Percentiles rank a stretch among this genome's conserved stretches.
Conservation (phyloP, 2,797 vertebrate genomes). For the Rhynchotus rufescens region DNA sequence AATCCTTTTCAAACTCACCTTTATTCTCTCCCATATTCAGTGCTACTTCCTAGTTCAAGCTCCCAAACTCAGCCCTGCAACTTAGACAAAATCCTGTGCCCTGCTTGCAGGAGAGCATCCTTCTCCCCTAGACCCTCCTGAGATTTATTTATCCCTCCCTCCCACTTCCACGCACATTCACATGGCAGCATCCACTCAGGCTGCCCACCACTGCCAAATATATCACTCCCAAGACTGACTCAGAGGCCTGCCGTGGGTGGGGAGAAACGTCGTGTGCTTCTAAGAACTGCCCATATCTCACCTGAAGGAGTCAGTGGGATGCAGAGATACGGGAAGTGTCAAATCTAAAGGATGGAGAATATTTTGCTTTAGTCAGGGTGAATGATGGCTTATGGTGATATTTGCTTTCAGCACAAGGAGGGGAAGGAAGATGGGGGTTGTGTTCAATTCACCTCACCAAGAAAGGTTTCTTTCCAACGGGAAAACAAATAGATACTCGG, state of each 20-base stretch:
- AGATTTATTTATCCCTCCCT: not conserved
- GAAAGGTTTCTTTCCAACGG: not conserved
- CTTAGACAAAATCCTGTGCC: not conserved
- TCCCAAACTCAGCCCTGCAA: accelerated
- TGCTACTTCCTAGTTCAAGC: not conserved
- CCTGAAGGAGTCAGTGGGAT: not conserved
- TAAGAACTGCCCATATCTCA: not conserved
- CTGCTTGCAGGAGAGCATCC: not conserved
- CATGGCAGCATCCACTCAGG: not conserved
- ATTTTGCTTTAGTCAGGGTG: not conserved
- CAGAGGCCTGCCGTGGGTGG: not conserved
- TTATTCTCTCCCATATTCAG: not conserved
- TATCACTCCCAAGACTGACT: not conserved
- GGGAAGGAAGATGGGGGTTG: not conserved
- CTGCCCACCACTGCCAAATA: not conserved
- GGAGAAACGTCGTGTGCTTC: not conserved
- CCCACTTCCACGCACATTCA: not conserved
- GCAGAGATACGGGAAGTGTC: not conserved
- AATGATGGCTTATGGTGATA: not conserved
- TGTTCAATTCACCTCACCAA: not conserved
- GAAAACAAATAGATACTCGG: not conserved
- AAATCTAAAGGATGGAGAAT: not conserved
- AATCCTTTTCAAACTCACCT: not conserved
- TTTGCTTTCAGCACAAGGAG: not conserved
- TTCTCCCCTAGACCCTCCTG: not conserved